Conservation (phyloP, 2,797 vertebrate genomes). For the Benthosema pterotum region DNA sequence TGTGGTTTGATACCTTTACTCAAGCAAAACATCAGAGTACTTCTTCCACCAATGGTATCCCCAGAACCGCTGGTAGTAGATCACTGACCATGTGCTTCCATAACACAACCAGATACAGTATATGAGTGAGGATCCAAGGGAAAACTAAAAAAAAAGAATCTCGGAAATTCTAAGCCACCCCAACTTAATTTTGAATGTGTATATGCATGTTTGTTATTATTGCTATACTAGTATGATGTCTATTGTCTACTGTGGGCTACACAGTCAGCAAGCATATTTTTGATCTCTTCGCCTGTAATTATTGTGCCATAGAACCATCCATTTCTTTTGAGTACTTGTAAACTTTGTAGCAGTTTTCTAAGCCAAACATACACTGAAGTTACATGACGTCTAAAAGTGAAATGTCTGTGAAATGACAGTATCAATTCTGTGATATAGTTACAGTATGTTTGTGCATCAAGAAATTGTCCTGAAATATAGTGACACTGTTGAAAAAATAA, state of each 20-base stretch:
- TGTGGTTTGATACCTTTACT: background rate
- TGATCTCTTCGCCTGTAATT: background rate
- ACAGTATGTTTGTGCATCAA: conserved; percentile 1
- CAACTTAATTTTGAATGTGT: background rate
- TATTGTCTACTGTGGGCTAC: too few species aligned
- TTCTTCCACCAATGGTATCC: background rate
- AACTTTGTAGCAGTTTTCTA: background rate
- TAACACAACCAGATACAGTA: background rate
- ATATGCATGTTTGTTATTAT: too few species aligned
- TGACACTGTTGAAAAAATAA: background rate
- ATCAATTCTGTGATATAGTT: background rate
- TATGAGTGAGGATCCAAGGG: background rate
- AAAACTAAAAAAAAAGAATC: background rate
- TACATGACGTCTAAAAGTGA: conserved; percentile 13
- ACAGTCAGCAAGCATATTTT: too few species aligned
- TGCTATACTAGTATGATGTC: too few species aligned
- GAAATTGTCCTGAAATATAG: background rate
- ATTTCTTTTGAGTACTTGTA: background rate
- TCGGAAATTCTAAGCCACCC: background rate
- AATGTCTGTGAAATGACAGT: background rate
- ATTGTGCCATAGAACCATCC: background rate
- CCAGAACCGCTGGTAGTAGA: background rate
- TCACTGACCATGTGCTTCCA: background rate
- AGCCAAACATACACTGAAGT: background rate
- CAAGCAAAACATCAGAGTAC: background rate